phyloP scores from a whole-genome alignment of 2,797 vertebrate species.

The Poecilia wingei region DNA sequence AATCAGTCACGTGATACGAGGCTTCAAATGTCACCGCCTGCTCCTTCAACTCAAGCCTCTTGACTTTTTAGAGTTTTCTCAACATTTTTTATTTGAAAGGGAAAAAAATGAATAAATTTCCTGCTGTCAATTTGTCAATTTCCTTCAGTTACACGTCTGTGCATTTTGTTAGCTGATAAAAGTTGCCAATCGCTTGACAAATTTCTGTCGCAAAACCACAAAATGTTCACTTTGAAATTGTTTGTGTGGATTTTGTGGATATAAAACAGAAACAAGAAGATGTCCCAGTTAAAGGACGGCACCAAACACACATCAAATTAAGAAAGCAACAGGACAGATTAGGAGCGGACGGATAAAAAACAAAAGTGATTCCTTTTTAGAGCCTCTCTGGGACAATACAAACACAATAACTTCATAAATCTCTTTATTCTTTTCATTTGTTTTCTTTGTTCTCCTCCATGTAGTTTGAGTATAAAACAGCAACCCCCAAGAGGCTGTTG shows the following conservation, averaged over 20 bases:
- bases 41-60: no score
- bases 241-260: background rate
- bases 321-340: background rate
- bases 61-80: no score
- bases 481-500: background rate
- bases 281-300: background rate
- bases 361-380: background rate
- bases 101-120: no score
- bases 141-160: no score
- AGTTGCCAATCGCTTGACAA: background rate
- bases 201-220: background rate
- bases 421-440: background rate
- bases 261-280: background rate
- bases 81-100: no score
- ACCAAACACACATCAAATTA: background rate
- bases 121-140: no score
- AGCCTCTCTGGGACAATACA: background rate
- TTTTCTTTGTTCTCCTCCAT: background rate
- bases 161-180: no score
- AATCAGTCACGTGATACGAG: no score
- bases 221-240: background rate
- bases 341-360: background rate
- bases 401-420: background rate
- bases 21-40: no score
- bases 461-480: background rate